Percentiles rank a stretch among this genome's conserved stretches.
Conservation (phyloP, 2,888 invertebrate genomes). For the Melipona bicolor region DNA sequence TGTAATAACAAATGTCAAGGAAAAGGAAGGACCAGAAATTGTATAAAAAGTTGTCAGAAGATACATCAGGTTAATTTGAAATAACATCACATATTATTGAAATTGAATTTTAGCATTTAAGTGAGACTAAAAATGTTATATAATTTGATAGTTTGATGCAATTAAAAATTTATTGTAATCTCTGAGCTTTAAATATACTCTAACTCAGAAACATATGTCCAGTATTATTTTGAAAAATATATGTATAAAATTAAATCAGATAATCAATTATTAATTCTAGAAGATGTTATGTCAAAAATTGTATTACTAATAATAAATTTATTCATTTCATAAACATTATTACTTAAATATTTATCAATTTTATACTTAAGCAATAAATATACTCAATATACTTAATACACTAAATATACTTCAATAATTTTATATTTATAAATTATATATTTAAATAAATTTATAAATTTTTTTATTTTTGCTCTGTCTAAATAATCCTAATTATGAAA, state of each 20-base stretch:
- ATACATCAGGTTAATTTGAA: slow-evolving; percentile 38
- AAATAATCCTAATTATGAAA: not conserved
- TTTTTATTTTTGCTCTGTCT: not conserved
- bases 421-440: not conserved
- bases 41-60: slow-evolving; percentile 32
- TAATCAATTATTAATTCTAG: not conserved
- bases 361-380: too few relatives aligned
- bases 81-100: not conserved
- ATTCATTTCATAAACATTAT: not conserved
- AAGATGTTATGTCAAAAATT: not conserved
- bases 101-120: slow-evolving; percentile 1
- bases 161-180: not conserved
- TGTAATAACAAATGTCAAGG: slow-evolving; percentile 14
- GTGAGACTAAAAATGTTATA: not conserved
- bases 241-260: not conserved
- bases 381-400: too few relatives aligned
- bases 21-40: slow-evolving; percentile 25
- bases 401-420: too few relatives aligned
- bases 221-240: not conserved
- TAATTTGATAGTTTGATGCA: not conserved
- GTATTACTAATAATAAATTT: not conserved
- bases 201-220: not conserved
- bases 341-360: not conserved
- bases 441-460: not conserved
- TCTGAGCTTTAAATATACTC: not conserved